Conservation (phyloP, 1,140 invertebrate genomes). For the Drosophila aff. region DNA sequence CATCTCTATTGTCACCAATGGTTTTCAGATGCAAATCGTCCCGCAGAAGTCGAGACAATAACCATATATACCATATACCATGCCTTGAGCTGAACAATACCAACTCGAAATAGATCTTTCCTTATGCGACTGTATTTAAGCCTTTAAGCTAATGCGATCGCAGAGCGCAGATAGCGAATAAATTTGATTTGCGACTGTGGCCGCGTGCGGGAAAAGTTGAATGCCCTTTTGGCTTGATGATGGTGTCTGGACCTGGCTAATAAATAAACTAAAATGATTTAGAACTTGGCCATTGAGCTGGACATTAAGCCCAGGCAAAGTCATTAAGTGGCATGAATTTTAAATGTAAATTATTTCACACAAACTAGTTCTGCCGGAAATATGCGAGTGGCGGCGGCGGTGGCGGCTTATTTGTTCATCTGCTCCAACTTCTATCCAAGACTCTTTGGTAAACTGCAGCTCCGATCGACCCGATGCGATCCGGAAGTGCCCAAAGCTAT, state of each 20-base stretch:
- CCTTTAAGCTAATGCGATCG: constrained; percentile 31
- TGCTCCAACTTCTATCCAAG: constrained; percentile 6
- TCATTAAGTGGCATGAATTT: constrained; percentile 56
- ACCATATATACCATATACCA: constrained; percentile 1
- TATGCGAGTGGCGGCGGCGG: constrained; percentile 24
- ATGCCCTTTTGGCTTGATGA: constrained; percentile 56
- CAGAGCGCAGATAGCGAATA: constrained; percentile 18
- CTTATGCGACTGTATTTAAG: constrained; percentile 23
- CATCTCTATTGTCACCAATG: constrained; percentile 21
- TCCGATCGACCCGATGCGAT: constrained; percentile 16
- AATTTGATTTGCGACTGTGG: constrained; percentile 33
- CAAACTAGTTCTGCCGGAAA: constrained; percentile 67
- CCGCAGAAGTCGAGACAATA: constrained; percentile 19
- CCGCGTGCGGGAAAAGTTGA: constrained; percentile 58
- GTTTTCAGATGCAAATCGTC: constrained; percentile 54
- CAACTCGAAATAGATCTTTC: constrained; percentile 31
- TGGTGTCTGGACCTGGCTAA: constrained; percentile 32
- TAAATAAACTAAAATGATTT: constrained; percentile 63
- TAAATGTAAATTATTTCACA: constrained; percentile 61
- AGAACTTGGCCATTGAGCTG: constrained; percentile 50
- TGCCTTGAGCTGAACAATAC: constrained; percentile 39
- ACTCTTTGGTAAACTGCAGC: constrained; percentile 38
- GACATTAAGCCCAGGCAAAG: constrained; percentile 39
- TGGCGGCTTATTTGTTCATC: constrained; percentile 41
- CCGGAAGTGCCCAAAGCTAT: constrained; percentile 72